Base-by-base conservation (phyloP, 2,113 vertebrate genomes). In the Crotalus viridis region DNA sequence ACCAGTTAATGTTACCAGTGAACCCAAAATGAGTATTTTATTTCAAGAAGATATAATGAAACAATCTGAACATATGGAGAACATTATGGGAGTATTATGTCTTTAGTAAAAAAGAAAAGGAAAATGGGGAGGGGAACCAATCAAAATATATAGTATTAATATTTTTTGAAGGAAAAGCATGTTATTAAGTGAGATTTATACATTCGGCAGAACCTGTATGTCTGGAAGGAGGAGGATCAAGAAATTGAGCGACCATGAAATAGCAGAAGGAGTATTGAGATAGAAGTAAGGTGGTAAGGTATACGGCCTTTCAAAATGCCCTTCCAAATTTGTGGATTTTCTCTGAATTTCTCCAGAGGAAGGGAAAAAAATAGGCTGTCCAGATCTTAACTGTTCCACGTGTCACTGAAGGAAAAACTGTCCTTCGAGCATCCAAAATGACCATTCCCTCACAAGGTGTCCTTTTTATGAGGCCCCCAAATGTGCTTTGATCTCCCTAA, bases 1-100 rank as follows among this genome's bases (percentile, higher is more conserved):
- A 28, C n/a, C 51, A 46, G 0, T 90, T 64, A 55, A 91, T 89
- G 19, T 12, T 94, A 90, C 3, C 51, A 91, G 2, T 95, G 55
- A 95, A 69, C 13, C 54, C 92, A 85, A 90, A 39, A 94, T 51
- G 17, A 64, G 10, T 94, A 3, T 19, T 48, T 87, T 28, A 52
- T 59, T 6, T 5, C 1, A 92, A 94, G 61, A 87, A 87, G 48
- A 12, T 56, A 24, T 55, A 94, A 94, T 64, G 22, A 90, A 94
- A 22, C 54, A 52, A 3, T 43, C 43, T n/a, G 52, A 57, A 3
- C 81, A 22, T 51, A 85, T 74, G 10, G 13, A 92, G 91, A 93
- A 94, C 94, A 81, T 89, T 89, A 59, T 7, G 9, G 1, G 43
- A 24, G 52, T 24, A 56, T 56, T n/a, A 2, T 69, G 39, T 56